Evolutionary conservation across 2,888 invertebrate species (phyloP).

Genomic region (Drosophila paucipuncta): DNA sequence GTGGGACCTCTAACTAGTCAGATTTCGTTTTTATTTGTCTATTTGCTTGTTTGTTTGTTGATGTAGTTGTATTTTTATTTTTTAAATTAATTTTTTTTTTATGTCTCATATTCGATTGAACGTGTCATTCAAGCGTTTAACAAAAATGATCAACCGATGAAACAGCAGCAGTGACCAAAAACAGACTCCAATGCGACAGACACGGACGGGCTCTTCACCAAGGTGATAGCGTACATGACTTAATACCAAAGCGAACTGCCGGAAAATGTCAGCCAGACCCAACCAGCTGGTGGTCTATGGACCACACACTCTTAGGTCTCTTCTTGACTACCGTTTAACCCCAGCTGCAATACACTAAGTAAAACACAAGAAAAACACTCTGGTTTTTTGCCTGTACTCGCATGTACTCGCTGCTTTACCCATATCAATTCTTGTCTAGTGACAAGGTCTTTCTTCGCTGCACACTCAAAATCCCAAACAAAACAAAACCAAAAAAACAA

Average conservation of each 20-base stretch:
- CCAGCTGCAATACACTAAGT: constrained; percentile 1
- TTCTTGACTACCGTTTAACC: constrained; percentile 34
- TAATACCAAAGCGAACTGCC: constrained; percentile 16
- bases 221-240: constrained; percentile 43
- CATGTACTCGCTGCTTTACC: constrained; percentile 21
- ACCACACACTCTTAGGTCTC: constrained; percentile 1
- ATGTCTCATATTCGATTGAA: constrained; percentile 75
- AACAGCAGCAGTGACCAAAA: constrained; percentile 17
- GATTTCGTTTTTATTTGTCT: constrained; percentile 51
- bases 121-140: constrained; percentile 75
- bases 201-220: constrained; percentile 25
- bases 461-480: constrained; percentile 16
- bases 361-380: constrained; percentile 5
- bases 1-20: constrained; percentile 47
- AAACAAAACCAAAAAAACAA: neutral
- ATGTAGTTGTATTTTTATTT: constrained; percentile 5
- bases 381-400: constrained; percentile 7
- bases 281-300: constrained; percentile 23
- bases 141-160: constrained; percentile 42
- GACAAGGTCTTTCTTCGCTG: constrained; percentile 39
- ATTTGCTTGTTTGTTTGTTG: constrained; percentile 10
- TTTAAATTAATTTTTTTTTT: constrained; percentile 19
- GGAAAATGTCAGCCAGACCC: constrained; percentile 19
- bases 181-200: constrained; percentile 13
- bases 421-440: constrained; percentile 43